Conservation (phyloP, 1,140 invertebrate genomes). For the Marisa cornuarietis region DNA sequence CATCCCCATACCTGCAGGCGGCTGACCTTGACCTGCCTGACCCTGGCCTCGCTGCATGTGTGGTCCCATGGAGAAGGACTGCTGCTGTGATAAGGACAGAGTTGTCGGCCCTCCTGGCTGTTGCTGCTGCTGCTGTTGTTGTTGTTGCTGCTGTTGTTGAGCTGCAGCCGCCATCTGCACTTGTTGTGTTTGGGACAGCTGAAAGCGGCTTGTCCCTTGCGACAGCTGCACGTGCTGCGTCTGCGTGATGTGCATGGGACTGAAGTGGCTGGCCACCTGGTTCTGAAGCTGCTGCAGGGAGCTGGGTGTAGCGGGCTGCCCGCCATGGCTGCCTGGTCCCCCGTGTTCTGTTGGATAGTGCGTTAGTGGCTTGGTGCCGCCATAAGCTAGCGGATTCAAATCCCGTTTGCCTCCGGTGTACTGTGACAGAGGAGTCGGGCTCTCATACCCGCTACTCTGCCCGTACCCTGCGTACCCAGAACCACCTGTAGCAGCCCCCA, state of each 20-base stretch:
- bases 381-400: slow-evolving; percentile 42
- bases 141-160: slow-evolving; percentile 65
- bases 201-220: slow-evolving; percentile 58
- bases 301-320: slow-evolving; percentile 30
- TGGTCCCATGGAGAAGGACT: slow-evolving; percentile 67
- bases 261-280: slow-evolving; percentile 62
- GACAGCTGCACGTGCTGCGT: slow-evolving; percentile 57
- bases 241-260: slow-evolving; percentile 42
- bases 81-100: slow-evolving; percentile 83
- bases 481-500: slow-evolving; percentile 1
- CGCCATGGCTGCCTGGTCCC: slow-evolving; percentile 28
- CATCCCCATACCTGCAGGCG: slow-evolving; percentile 12
- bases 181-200: slow-evolving; percentile 75
- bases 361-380: slow-evolving; percentile 59
- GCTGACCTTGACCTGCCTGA: slow-evolving; percentile 27
- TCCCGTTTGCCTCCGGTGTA: slow-evolving; percentile 26
- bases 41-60: slow-evolving; percentile 28
- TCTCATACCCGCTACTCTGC: slow-evolving; percentile 13
- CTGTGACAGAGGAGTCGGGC: background rate
- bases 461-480: slow-evolving; percentile 15
- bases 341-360: slow-evolving; percentile 49
- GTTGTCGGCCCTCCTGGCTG: slow-evolving; percentile 2
- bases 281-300: slow-evolving; percentile 65
- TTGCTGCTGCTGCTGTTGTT: slow-evolving; percentile 53
- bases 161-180: slow-evolving; percentile 75